These are phyloP conservation scores for Molossus alvarezi DNA, from an alignment of 2,797 vertebrate species.

Conservation along the genomic window DNA sequence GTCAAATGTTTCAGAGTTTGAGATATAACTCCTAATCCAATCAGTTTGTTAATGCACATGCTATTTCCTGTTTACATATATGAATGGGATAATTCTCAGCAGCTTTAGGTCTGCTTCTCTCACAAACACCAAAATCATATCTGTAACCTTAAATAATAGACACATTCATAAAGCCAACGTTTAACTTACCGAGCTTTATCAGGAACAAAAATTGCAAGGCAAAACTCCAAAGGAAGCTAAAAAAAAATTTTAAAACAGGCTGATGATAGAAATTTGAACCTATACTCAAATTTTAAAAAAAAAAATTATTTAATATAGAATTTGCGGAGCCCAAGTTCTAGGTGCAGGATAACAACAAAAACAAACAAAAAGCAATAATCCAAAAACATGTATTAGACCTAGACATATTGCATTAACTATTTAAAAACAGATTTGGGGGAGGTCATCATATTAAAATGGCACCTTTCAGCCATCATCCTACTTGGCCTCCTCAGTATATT, in stretches of 20 bases:
- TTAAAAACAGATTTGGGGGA: slow-evolving; percentile 25
- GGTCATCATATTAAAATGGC: not conserved
- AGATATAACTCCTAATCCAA: slow-evolving; percentile 13
- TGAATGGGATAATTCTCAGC: slow-evolving; percentile 85
- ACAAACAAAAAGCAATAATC: not conserved
- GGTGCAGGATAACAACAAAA: slow-evolving; percentile 54
- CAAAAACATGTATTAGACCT: slow-evolving; percentile 11
- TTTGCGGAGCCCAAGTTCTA: slow-evolving; percentile 67
- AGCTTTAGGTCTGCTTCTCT: slow-evolving; percentile 76
- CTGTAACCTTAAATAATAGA: slow-evolving; percentile 85
- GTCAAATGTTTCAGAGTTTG: slow-evolving; percentile 73
- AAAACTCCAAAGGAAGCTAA: slow-evolving; percentile 54
- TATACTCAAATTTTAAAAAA: slow-evolving; percentile 60
- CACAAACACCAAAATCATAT: slow-evolving; percentile 80
- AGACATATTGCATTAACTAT: not conserved
- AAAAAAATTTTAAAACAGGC: not conserved
- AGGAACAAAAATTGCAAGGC: slow-evolving; percentile 76
- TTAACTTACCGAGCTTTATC: slow-evolving; percentile 67
- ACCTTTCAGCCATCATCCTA: not conserved
- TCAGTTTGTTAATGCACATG: slow-evolving; percentile 67
- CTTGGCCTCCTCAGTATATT: not conserved
- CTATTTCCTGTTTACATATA: slow-evolving; percentile 78
- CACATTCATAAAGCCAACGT: slow-evolving; percentile 77
- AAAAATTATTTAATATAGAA: slow-evolving; percentile 26
- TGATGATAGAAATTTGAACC: slow-evolving; percentile 21